Evolutionary conservation across 37 sponge, comb jelly and placozoan species (phyloP).

Genomic region (Cliona cf. orientalis): DNA sequence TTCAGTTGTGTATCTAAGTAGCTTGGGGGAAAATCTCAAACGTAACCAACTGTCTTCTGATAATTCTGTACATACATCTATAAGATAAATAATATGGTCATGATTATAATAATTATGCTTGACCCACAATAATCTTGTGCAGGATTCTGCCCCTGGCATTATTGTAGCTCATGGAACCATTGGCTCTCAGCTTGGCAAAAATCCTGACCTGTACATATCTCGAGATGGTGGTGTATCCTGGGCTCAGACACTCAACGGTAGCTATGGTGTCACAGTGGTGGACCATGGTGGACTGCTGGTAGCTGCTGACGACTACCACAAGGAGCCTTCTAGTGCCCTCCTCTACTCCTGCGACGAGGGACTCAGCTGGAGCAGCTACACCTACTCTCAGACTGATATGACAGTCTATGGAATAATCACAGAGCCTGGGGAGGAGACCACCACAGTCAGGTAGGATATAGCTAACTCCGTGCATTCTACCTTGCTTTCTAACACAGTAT

Average conservation of each 20-base stretch:
- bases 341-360: slow-evolving; percentile 92
- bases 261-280: slow-evolving; percentile 67
- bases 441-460: slow-evolving; percentile 76
- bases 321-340: slow-evolving; percentile 29
- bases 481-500: too few relatives aligned
- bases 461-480: too few relatives aligned
- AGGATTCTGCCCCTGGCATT: slow-evolving; percentile 70
- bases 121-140: too few relatives aligned
- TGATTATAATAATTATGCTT: too few relatives aligned
- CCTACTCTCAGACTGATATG: slow-evolving; percentile 40
- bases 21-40: too few relatives aligned
- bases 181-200: slow-evolving; percentile 20
- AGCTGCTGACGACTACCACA: slow-evolving; percentile 77
- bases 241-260: slow-evolving; percentile 51
- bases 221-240: slow-evolving; percentile 80
- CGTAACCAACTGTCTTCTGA: too few relatives aligned
- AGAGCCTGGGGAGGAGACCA: slow-evolving; percentile 92
- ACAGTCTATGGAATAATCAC: slow-evolving; percentile 83
- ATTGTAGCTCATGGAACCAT: slow-evolving; percentile 77
- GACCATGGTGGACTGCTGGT: slow-evolving; percentile 85
- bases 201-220: slow-evolving; percentile 75
- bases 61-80: too few relatives aligned
- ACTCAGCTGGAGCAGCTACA: slow-evolving; percentile 69
- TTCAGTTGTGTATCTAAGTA: too few relatives aligned
- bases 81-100: too few relatives aligned